A percentile compares a stretch with the other conserved stretches of the same genome.
phyloP scores from a whole-genome alignment of 2,888 invertebrate species.

The Melipona bicolor region DNA sequence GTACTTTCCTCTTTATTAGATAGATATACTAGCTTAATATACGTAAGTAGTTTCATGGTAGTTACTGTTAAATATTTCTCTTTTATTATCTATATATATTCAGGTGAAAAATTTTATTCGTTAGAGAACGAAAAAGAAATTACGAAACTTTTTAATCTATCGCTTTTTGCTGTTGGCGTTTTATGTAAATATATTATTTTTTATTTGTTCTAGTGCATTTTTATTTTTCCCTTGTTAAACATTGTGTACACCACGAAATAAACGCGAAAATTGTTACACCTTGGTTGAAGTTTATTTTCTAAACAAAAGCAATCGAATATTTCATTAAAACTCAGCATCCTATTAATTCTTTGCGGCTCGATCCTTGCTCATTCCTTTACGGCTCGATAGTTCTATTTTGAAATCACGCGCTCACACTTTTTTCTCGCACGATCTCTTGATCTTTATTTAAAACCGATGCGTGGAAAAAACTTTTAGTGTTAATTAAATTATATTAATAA shows the following conservation, averaged over 20 bases:
- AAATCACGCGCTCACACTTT: no score
- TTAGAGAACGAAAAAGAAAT: background rate
- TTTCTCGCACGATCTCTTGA: no score
- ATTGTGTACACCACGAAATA: background rate
- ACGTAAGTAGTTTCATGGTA: background rate
- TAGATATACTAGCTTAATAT: conserved; percentile 2
- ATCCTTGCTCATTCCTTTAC: no score
- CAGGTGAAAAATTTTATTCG: background rate
- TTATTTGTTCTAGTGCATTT: conserved; percentile 5
- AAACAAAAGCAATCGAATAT: background rate
- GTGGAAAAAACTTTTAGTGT: no score
- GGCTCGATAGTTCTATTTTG: no score
- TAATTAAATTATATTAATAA: no score
- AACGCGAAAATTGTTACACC: background rate
- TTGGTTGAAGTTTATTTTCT: background rate
- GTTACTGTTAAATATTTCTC: conserved; percentile 4
- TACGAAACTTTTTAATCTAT: background rate
- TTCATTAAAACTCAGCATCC: background rate
- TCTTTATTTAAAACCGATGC: no score
- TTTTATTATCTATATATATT: background rate
- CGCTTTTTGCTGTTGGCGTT: background rate
- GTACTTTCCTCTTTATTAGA: background rate
- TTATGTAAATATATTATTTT: conserved; percentile 19
- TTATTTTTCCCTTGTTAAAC: background rate
- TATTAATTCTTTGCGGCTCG: background rate